Percentiles rank a stretch among this genome's conserved stretches.
Conservation (phyloP, 1,140 invertebrate species). For the Bombus confusus region DNA sequence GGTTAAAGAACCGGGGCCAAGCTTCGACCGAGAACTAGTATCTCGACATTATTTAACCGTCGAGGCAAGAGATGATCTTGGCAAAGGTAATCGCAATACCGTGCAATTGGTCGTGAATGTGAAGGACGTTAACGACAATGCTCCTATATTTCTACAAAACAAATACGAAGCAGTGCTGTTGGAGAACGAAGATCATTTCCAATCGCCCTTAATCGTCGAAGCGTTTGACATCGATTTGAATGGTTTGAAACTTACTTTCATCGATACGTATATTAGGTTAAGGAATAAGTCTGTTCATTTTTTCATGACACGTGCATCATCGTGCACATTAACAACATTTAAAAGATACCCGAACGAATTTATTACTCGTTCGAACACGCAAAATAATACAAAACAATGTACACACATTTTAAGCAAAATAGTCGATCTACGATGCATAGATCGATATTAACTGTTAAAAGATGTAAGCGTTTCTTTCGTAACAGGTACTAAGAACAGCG, state of each 20-base stretch:
- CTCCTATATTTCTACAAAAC: slow-evolving; percentile 90
- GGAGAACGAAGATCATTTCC: slow-evolving; percentile 92
- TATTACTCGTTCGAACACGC: too few species aligned
- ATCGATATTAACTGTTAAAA: too few species aligned
- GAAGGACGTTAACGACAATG: slow-evolving; percentile 94
- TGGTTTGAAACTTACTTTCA: slow-evolving; percentile 82
- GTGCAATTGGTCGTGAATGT: slow-evolving; percentile 93
- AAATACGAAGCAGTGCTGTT: slow-evolving; percentile 92
- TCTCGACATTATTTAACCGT: slow-evolving; percentile 94
- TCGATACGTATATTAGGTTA: too few species aligned
- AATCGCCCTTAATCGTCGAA: slow-evolving; percentile 89
- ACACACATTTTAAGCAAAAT: not conserved
- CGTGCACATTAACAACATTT: too few species aligned
- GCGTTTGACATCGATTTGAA: slow-evolving; percentile 93
- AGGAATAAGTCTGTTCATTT: too few species aligned
- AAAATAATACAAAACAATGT: too few species aligned
- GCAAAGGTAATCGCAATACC: slow-evolving; percentile 93
- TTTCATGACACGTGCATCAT: too few species aligned
- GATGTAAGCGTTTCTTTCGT: slow-evolving; percentile 7
- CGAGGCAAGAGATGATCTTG: slow-evolving; percentile 94
- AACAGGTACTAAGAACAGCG: slow-evolving; percentile 91
- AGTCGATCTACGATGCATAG: not conserved
- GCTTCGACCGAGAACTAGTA: slow-evolving; percentile 94
- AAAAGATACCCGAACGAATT: too few species aligned
- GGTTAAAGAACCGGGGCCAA: slow-evolving; percentile 88